Percentiles rank a stretch among this genome's conserved stretches.
Conservation (phyloP, 2,797 vertebrate species). For the Cryptoblepharus egeriae region DNA sequence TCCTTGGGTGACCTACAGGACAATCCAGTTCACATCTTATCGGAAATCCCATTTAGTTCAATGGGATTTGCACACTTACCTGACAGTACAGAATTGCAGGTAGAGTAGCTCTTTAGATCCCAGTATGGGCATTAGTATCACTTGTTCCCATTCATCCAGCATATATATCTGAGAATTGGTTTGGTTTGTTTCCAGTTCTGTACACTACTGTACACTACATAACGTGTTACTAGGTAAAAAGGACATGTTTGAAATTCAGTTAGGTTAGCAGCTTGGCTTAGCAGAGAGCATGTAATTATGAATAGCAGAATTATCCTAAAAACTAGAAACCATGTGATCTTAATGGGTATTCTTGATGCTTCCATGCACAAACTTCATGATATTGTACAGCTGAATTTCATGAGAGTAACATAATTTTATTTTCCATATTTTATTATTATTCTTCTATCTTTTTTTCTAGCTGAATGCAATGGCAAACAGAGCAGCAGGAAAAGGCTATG, state of each 20-base stretch:
- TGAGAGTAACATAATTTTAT: background rate
- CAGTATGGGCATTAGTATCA: background rate
- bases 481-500: slow-evolving; percentile 98
- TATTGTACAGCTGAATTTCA: too few relatives aligned
- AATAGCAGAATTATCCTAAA: background rate
- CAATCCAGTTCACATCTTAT: too few relatives aligned
- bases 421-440: background rate
- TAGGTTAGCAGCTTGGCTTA: background rate
- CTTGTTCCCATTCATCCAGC: background rate
- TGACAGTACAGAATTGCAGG: background rate
- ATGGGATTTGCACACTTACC: too few relatives aligned
- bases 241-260: background rate
- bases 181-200: background rate
- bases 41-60: too few relatives aligned
- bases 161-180: background rate
- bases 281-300: background rate
- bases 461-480: slow-evolving; percentile 96
- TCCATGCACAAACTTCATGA: background rate
- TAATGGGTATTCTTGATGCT: background rate
- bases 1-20: background rate
- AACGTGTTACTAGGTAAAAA: background rate
- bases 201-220: background rate
- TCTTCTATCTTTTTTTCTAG: slow-evolving; percentile 71
- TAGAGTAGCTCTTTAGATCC: background rate
- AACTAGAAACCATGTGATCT: background rate